Conservation (phyloP, 2,888 invertebrate species). For the Adelphocoris suturalis region DNA sequence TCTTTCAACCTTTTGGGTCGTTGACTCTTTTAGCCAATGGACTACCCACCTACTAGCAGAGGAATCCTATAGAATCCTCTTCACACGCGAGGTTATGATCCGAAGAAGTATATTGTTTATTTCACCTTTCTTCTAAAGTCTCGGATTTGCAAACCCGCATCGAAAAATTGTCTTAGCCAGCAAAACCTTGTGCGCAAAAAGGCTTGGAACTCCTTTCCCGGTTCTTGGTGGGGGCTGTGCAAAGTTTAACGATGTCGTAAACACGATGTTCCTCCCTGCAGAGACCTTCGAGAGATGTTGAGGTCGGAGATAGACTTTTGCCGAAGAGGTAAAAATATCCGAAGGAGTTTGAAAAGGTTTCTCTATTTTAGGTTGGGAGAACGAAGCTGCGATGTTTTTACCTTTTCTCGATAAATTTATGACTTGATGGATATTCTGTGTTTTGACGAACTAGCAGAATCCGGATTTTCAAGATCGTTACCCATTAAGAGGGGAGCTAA, state of each 20-base stretch:
- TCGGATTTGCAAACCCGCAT: neutral
- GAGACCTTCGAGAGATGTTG: conserved; percentile 6
- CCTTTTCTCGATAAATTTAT: too few relatives aligned
- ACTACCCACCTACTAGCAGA: too few relatives aligned
- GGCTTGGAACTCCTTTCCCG: neutral
- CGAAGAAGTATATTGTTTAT: too few relatives aligned
- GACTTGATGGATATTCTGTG: too few relatives aligned
- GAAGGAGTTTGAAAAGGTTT: neutral
- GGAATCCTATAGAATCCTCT: too few relatives aligned
- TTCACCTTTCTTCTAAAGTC: too few relatives aligned
- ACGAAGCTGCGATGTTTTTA: neutral
- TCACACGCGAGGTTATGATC: too few relatives aligned
- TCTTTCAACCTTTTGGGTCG: too few relatives aligned
- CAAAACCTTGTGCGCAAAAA: conserved; percentile 19
- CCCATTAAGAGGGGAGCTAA: too few relatives aligned
- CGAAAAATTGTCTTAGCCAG: conserved; percentile 4
- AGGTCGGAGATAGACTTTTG: neutral
- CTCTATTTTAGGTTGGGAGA: neutral
- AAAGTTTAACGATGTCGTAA: conserved; percentile 17
- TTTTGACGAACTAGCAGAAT: too few relatives aligned
- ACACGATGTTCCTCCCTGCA: conserved; percentile 18
- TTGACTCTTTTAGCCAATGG: too few relatives aligned
- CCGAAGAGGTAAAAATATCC: neutral
- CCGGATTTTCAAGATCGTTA: too few relatives aligned
- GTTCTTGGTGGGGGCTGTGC: neutral